Percentiles rank a stretch among this genome's conserved stretches.
These are phyloP conservation scores for Octodon degus DNA, from an alignment of 2,113 vertebrate species.

Conservation along the genomic window DNA sequence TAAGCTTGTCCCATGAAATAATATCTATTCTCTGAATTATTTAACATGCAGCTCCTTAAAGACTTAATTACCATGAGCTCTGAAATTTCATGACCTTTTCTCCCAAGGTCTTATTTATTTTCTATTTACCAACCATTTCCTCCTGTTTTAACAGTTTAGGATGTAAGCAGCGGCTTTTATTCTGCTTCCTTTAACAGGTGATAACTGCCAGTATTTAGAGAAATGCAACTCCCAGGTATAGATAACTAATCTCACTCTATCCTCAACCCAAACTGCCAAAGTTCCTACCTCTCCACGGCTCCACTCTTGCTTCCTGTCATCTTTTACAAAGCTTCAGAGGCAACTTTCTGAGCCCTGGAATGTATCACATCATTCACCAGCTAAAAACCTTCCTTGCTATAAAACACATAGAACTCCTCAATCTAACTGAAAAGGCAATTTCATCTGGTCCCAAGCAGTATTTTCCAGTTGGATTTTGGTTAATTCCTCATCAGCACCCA, in stretches of 20 bases:
- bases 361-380: neutral
- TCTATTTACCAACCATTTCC: neutral
- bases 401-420: neutral
- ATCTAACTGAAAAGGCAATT: constrained; percentile 11
- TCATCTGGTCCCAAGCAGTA: neutral
- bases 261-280: neutral
- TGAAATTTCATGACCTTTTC: neutral
- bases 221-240: neutral
- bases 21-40: neutral
- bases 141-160: neutral
- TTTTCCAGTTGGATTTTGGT: neutral
- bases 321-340: neutral
- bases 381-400: neutral
- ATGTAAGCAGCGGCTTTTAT: neutral
- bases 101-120: constrained; percentile 11
- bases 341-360: neutral
- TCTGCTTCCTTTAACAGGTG: neutral
- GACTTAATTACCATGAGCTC: neutral
- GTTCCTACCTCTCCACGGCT: neutral
- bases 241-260: neutral
- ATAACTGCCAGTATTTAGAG: neutral
- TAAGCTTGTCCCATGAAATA: neutral
- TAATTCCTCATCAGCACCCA: neutral
- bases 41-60: neutral
- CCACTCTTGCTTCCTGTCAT: neutral